These are phyloP conservation scores for Notechis scutatus DNA, from an alignment of 2,113 vertebrate genomes.

Conservation along the genomic window DNA sequence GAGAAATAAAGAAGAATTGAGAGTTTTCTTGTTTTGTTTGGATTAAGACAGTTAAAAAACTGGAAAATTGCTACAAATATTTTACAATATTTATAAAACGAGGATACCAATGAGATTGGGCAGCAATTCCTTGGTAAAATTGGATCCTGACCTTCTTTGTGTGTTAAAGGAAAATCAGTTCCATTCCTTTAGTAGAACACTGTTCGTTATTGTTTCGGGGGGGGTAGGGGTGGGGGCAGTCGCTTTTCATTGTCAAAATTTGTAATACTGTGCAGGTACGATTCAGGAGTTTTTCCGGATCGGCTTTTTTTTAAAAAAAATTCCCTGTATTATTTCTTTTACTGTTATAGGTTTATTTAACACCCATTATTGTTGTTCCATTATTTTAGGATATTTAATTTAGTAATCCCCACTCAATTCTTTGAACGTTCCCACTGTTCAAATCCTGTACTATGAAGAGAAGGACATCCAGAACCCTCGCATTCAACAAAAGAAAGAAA, in stretches of 20 bases:
- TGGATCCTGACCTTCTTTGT: not conserved
- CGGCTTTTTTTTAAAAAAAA: too few species aligned
- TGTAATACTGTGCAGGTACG: not conserved
- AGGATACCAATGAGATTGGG: not conserved
- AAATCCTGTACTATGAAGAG: conserved; percentile 62
- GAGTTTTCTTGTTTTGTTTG: too few species aligned
- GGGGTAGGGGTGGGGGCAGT: too few species aligned
- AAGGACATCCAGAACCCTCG: conserved; percentile 63
- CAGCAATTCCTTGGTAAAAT: not conserved
- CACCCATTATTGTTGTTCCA: not conserved
- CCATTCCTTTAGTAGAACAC: not conserved
- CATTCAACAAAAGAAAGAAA: not conserved
- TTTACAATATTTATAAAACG: not conserved
- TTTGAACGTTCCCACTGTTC: conserved; percentile 55
- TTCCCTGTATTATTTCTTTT: not conserved
- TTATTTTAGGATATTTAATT: conserved; percentile 48
- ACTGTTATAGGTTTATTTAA: not conserved
- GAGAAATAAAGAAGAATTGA: too few species aligned
- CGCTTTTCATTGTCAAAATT: not conserved
- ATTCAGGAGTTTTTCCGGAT: not conserved
- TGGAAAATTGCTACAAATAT: not conserved
- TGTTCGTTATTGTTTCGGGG: not conserved
- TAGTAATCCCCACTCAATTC: conserved; percentile 41
- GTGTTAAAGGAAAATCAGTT: not conserved
- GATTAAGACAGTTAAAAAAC: too few species aligned